Percentiles rank a stretch among this genome's conserved stretches.
These are phyloP conservation scores for Panthera uncia DNA, from an alignment of 2,113 vertebrate species.

Conservation along the genomic window DNA sequence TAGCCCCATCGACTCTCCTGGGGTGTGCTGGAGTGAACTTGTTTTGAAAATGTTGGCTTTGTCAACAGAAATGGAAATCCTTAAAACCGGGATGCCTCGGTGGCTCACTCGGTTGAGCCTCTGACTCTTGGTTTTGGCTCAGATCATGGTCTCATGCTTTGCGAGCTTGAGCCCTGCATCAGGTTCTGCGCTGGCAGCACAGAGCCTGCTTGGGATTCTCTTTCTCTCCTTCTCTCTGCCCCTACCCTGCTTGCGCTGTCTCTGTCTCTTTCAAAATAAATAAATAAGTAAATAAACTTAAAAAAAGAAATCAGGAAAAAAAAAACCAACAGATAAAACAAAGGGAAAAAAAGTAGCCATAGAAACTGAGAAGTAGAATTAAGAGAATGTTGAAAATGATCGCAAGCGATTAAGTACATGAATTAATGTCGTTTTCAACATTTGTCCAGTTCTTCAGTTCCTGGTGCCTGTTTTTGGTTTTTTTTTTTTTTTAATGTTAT, in stretches of 20 bases:
- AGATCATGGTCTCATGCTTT: too few relatives aligned
- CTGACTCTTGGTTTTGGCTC: too few relatives aligned
- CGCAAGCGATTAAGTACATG: neutral
- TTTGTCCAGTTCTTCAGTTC: neutral
- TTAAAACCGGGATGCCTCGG: neutral
- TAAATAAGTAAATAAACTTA: too few relatives aligned
- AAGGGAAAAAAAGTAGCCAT: neutral
- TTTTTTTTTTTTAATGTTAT: too few relatives aligned
- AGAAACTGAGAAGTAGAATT: neutral
- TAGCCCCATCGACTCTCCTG: neutral
- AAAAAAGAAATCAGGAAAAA: too few relatives aligned
- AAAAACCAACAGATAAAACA: neutral
- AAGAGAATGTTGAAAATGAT: neutral
- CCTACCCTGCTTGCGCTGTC: too few relatives aligned
- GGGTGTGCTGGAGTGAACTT: neutral
- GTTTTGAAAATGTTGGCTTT: slow-evolving; percentile 20
- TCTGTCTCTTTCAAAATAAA: too few relatives aligned
- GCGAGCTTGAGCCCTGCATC: too few relatives aligned
- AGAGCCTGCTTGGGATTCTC: too few relatives aligned
- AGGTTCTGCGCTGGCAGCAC: too few relatives aligned
- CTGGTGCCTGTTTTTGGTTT: neutral
- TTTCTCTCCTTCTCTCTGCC: too few relatives aligned
- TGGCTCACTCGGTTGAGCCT: too few relatives aligned
- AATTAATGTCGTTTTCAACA: neutral
- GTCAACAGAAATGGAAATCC: neutral